Evolutionary conservation across 1,140 invertebrate species (phyloP).

Genomic region (Drosophila neocordata): DNA sequence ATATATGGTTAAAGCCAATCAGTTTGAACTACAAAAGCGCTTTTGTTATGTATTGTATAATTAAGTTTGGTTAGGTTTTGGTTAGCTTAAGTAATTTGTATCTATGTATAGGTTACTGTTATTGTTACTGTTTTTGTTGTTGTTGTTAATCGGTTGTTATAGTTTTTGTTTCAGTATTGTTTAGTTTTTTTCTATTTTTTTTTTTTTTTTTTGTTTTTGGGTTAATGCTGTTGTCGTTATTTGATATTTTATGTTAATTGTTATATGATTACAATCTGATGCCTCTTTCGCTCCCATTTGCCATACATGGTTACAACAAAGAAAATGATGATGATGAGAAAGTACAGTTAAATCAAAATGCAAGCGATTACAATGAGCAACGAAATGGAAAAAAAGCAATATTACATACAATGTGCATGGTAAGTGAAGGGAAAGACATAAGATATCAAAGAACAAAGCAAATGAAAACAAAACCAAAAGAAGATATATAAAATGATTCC

Average conservation of each 20-base stretch:
- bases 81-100: constrained; percentile 40
- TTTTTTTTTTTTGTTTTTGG: not conserved
- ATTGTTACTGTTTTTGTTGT: constrained; percentile 49
- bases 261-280: constrained; percentile 78
- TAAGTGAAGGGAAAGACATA: not conserved
- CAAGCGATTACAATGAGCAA: constrained; percentile 50
- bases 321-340: constrained; percentile 29
- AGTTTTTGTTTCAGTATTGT: not conserved
- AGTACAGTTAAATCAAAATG: constrained; percentile 44
- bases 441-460: not conserved
- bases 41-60: constrained; percentile 35
- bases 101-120: constrained; percentile 33
- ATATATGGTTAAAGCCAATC: constrained; percentile 61
- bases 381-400: constrained; percentile 31
- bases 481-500: not conserved
- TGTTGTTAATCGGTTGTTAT: constrained; percentile 31
- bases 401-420: constrained; percentile 5
- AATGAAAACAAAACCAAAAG: not conserved
- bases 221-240: constrained; percentile 29
- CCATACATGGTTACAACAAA: constrained; percentile 78
- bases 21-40: constrained; percentile 69
- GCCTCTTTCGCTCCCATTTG: constrained; percentile 82
- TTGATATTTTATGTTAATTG: constrained; percentile 27
- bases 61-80: constrained; percentile 20
- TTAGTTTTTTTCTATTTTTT: constrained; percentile 1